A percentile compares a stretch with the other conserved stretches of the same genome.
Evolutionary conservation across 2,113 vertebrate genomes (phyloP).

Genomic region (Tympanuchus pallidicinctus): DNA sequence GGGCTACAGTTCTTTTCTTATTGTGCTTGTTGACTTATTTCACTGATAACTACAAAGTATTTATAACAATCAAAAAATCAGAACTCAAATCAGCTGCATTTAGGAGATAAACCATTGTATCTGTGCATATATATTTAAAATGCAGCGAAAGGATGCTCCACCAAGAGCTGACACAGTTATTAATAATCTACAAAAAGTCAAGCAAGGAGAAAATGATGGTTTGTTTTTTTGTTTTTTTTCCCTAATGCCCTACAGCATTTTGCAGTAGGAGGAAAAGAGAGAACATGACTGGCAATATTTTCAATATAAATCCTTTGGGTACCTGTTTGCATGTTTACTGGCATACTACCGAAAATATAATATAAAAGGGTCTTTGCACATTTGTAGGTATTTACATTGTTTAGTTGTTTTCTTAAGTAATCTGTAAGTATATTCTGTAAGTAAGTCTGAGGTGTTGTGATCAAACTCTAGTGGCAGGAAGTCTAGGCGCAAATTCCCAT

Average conservation of each 20-base stretch:
- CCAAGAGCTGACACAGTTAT: background rate
- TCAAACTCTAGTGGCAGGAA: background rate
- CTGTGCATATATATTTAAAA: background rate
- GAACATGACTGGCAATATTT: background rate
- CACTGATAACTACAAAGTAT: constrained; percentile 2
- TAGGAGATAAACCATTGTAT: background rate
- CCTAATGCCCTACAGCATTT: background rate
- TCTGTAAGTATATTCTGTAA: background rate
- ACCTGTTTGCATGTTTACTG: background rate
- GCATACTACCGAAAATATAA: background rate
- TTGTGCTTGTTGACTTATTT: background rate
- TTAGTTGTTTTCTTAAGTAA: background rate
- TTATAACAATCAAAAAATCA: background rate
- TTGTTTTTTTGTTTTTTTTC: background rate
- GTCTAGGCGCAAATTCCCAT: background rate
- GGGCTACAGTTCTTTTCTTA: background rate
- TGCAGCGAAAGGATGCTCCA: background rate
- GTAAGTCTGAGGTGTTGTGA: background rate
- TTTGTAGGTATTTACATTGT: background rate
- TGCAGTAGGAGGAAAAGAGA: background rate
- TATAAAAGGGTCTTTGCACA: background rate
- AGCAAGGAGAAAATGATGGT: background rate
- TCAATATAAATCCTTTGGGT: background rate
- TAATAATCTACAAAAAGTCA: background rate
- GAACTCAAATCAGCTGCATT: background rate